Percentiles rank a stretch among this genome's conserved stretches.
Conservation (phyloP, 1,140 invertebrate genomes). For the Branchinecta lynchi region DNA sequence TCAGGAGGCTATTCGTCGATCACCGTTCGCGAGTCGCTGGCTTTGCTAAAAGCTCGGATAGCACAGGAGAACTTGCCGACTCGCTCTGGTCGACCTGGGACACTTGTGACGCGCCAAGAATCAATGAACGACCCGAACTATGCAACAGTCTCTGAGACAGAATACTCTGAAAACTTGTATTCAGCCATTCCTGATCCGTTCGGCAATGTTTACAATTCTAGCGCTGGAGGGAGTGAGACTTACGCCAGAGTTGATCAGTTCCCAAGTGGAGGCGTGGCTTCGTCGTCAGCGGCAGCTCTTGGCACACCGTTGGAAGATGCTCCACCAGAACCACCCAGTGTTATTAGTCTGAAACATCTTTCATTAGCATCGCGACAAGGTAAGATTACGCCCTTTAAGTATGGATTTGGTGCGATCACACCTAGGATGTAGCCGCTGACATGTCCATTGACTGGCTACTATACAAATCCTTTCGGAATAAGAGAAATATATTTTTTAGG, state of each 20-base stretch:
- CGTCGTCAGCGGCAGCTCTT: neutral
- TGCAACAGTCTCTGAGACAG: neutral
- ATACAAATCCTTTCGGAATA: too few relatives aligned
- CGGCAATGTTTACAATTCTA: neutral
- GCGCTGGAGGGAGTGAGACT: neutral
- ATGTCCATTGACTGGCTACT: too few relatives aligned
- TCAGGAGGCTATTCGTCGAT: neutral
- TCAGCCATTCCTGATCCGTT: slow-evolving; percentile 2
- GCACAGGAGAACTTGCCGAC: neutral
- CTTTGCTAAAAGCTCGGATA: neutral
- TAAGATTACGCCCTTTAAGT: neutral
- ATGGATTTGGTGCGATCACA: too few relatives aligned
- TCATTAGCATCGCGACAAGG: neutral
- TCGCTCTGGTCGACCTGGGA: neutral
- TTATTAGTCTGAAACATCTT: neutral
- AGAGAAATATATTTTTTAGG: too few relatives aligned
- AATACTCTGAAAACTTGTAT: neutral
- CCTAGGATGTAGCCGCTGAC: too few relatives aligned
- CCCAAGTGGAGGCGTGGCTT: neutral
- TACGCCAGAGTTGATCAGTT: neutral
- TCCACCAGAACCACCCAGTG: slow-evolving; percentile 4
- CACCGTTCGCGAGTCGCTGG: slow-evolving; percentile 1
- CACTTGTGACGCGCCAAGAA: neutral
- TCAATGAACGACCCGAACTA: neutral
- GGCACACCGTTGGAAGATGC: neutral